Base-by-base conservation (phyloP, 2,113 vertebrate genomes). In the Melanotaenia duboulayi region DNA sequence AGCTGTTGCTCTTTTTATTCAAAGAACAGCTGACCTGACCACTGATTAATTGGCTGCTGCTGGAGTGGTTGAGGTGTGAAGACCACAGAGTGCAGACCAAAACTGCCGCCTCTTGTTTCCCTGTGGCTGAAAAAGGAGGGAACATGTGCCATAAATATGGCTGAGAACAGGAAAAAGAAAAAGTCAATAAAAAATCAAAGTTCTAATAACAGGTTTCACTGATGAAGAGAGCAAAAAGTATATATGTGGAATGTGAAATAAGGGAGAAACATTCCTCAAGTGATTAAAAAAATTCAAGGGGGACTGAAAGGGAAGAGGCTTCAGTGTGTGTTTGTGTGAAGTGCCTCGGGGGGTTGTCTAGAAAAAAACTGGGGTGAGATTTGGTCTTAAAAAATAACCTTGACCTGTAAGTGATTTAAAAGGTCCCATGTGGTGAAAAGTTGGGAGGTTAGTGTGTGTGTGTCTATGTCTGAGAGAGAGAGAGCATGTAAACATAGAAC, bases 321-420 rank as follows among this genome's bases (percentile, higher is more conserved):
- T 32, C 20, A 46, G 9, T 11, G 20, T 49, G 28, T 55, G 46
- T 39, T 24, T 37, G 44, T 59, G 32, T 14, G 32, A 9, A 7
- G 46, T 32, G 10, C 16, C 19, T 28, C 25, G 1, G 22, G 39
- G 28, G 69, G 44, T 46, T 49, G 61, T 63, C 44, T 63, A 46
- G 44, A 42, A 62, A 7, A 70, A 70, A 44, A 63, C 50, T 28
- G 32, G 16, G 14, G 24, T 25, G 54, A 70, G 57, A 57, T 68
- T 62, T 73, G 74, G 60, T 71, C 56, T 78, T 64, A 46, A 73
- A 78, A 51, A 81, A 76, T 62, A 69, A 40, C 56, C 57, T 66
- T 79, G 73, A 81, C 87, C 83, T 75, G 58, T 5, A 32, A 64
- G 71, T 82, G 81, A 86, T 86, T 78, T 80, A 86, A 20, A 4